Conservation (phyloP, 1,140 invertebrate genomes). For the Aphidius gifuensis region DNA sequence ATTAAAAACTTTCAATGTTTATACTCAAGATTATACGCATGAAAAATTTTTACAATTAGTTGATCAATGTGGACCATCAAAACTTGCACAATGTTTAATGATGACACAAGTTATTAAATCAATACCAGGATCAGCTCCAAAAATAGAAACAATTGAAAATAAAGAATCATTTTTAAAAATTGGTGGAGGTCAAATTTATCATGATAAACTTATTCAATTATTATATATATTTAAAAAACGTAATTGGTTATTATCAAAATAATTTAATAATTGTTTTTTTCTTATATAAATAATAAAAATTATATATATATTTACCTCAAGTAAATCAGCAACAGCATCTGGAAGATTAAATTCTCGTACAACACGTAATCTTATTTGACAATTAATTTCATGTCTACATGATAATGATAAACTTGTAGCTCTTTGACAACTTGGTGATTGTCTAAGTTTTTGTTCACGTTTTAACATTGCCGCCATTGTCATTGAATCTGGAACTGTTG, state of each 20-base stretch:
- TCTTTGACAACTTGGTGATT: constrained; percentile 74
- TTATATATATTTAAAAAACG: constrained; percentile 38
- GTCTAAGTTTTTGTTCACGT: constrained; percentile 79
- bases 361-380: constrained; percentile 80
- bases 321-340: constrained; percentile 82
- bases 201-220: constrained; percentile 42
- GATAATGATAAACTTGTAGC: constrained; percentile 72
- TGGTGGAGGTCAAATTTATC: constrained; percentile 37
- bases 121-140: constrained; percentile 33
- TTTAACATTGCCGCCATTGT: constrained; percentile 80
- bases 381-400: constrained; percentile 73
- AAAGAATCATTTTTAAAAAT: constrained; percentile 36
- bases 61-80: constrained; percentile 37
- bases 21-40: constrained; percentile 34
- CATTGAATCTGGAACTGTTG: constrained; percentile 69
- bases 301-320: constrained; percentile 60
- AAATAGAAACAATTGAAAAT: constrained; percentile 36
- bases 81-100: constrained; percentile 47
- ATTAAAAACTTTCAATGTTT: constrained; percentile 37
- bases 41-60: constrained; percentile 39
- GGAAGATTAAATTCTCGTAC: constrained; percentile 93
- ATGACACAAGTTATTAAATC: constrained; percentile 53
- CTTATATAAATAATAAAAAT: constrained; percentile 7
- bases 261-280: background rate
- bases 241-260: constrained; percentile 35